These are phyloP conservation scores for Heterotilapia buettikoferi DNA, from an alignment of 2,113 vertebrate genomes.

Conservation along the genomic window DNA sequence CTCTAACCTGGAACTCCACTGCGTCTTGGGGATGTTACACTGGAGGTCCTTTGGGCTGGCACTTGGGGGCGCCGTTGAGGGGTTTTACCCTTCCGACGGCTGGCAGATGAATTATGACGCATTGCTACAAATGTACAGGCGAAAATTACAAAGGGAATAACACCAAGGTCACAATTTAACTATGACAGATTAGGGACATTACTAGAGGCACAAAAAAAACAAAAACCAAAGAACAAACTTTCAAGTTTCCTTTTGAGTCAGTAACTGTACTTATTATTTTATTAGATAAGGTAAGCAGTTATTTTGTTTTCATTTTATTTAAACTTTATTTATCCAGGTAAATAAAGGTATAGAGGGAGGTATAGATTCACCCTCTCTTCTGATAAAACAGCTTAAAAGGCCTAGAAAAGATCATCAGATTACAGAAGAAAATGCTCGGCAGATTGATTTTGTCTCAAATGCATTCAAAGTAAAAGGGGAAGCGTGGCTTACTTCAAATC, in stretches of 20 bases:
- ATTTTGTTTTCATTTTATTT: not conserved
- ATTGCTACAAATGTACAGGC: not conserved
- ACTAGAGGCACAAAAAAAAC: not conserved
- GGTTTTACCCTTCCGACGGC: conserved; percentile 42
- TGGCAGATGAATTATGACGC: not conserved
- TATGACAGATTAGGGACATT: not conserved
- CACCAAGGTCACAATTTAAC: not conserved
- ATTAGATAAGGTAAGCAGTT: not conserved
- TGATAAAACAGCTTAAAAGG: not conserved
- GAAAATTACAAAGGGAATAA: not conserved
- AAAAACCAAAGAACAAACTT: not conserved
- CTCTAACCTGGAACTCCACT: conserved; percentile 34
- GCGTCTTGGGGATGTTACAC: not conserved
- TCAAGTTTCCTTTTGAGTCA: not conserved
- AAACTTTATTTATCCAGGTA: not conserved
- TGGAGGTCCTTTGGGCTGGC: not conserved
- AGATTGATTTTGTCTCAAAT: not conserved
- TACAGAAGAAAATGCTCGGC: not conserved
- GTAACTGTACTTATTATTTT: not conserved
- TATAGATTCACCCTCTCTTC: not conserved
- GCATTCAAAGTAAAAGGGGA: not conserved
- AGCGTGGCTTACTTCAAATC: not conserved
- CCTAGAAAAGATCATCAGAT: not conserved
- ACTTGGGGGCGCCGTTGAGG: conserved; percentile 43
- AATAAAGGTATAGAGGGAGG: not conserved